Conservation (phyloP, 2,113 vertebrate species). For the Syngnathoides biaculeatus region DNA sequence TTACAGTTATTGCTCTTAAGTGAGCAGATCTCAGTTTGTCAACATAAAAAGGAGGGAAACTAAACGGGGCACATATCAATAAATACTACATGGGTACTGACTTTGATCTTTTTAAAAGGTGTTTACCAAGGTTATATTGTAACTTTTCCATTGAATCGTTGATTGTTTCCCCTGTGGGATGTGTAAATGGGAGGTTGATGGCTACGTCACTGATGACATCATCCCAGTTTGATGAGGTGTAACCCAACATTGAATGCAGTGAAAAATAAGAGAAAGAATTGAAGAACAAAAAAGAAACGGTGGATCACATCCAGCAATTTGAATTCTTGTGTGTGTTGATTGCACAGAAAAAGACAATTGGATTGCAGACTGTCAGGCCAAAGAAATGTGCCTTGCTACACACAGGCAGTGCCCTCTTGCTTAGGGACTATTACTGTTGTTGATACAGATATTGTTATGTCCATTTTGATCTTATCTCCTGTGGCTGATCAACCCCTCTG, state of each 20-base stretch:
- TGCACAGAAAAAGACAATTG: background rate
- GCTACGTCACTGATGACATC: background rate
- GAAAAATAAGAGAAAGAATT: background rate
- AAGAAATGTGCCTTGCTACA: background rate
- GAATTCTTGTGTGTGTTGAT: background rate
- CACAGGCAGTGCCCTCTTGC: background rate
- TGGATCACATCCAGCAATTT: no score
- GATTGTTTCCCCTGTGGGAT: background rate
- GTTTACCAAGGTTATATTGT: conserved; percentile 18
- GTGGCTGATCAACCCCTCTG: no score
- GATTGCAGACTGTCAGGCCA: background rate
- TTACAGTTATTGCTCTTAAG: conserved; percentile 7
- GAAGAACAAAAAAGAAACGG: background rate
- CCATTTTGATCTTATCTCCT: background rate
- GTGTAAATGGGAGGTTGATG: background rate
- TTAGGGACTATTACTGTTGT: background rate
- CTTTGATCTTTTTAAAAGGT: conserved; percentile 33
- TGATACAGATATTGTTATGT: background rate
- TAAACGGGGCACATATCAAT: conserved; percentile 30
- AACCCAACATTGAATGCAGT: no score
- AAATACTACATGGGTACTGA: conserved; percentile 20
- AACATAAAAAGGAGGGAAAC: conserved; percentile 37
- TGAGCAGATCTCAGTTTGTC: conserved; percentile 46
- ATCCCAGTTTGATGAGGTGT: background rate
- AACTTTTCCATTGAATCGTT: background rate